Conservation (phyloP, 23 tunicate genomes). For the Ciona savignyi region DNA sequence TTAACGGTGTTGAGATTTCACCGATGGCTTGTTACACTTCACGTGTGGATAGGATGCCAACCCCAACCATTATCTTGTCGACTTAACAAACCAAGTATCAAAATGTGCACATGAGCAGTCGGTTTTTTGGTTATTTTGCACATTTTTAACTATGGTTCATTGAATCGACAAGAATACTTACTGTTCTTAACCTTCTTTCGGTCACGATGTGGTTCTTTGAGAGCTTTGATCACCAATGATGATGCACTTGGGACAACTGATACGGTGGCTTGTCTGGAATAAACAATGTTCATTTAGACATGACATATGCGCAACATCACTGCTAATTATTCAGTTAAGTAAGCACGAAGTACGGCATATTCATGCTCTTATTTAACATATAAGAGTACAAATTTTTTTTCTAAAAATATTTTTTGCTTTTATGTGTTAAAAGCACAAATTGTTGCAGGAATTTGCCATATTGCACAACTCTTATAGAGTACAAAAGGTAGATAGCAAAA, state of each 20-base stretch:
- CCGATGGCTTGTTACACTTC: constrained; percentile 62
- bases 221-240: constrained; percentile 86
- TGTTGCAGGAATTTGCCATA: no score
- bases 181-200: constrained; percentile 99
- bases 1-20: constrained; percentile 89
- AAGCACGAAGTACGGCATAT: no score
- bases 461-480: no score
- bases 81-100: background rate
- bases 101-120: background rate
- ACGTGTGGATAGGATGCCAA: constrained; percentile 97
- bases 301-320: background rate
- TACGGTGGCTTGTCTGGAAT: constrained; percentile 90
- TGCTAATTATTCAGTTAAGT: background rate
- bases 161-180: constrained; percentile 33
- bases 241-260: constrained; percentile 94
- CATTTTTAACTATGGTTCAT: background rate
- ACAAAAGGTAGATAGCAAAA: no score
- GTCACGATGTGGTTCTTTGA: constrained; percentile 98
- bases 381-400: background rate
- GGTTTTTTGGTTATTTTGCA: background rate
- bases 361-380: no score
- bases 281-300: background rate
- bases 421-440: no score
- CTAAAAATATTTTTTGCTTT: background rate
- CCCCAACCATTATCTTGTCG: constrained; percentile 55